phyloP scores from a whole-genome alignment of 2,113 vertebrate species.

The Stercorarius parasiticus region DNA sequence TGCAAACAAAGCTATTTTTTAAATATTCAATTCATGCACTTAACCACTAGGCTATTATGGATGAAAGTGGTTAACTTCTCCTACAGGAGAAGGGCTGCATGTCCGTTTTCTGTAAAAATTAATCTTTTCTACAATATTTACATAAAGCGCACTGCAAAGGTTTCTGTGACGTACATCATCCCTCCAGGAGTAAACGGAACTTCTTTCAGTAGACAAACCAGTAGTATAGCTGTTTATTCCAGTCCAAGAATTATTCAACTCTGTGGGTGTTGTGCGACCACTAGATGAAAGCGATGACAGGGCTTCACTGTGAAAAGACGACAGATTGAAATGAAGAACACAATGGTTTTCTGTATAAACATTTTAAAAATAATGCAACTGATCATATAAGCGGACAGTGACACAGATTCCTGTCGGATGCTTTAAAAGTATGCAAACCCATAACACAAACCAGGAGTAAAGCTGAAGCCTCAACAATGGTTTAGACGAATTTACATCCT shows the following conservation, averaged over 20 bases:
- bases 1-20: not conserved
- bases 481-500: not conserved
- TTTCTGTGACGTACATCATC: slow-evolving; percentile 77
- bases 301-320: slow-evolving; percentile 58
- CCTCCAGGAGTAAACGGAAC: slow-evolving; percentile 85
- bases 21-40: not conserved
- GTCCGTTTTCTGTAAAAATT: not conserved
- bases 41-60: not conserved
- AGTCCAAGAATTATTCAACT: slow-evolving; percentile 72
- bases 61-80: not conserved
- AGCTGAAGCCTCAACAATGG: not conserved
- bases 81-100: not conserved
- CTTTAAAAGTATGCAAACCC: not conserved
- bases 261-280: slow-evolving; percentile 48
- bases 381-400: not conserved
- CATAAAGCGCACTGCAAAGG: not conserved
- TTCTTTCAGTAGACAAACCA: slow-evolving; percentile 80
- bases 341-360: not conserved
- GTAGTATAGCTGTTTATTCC: slow-evolving; percentile 75
- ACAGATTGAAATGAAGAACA: not conserved
- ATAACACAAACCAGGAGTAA: not conserved
- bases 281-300: slow-evolving; percentile 55
- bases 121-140: not conserved
- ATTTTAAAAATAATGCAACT: not conserved
- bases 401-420: not conserved